Percentiles rank a stretch among this genome's conserved stretches.
Conservation (phyloP, 2,888 invertebrate species). For the Xestia rhomboidea region DNA sequence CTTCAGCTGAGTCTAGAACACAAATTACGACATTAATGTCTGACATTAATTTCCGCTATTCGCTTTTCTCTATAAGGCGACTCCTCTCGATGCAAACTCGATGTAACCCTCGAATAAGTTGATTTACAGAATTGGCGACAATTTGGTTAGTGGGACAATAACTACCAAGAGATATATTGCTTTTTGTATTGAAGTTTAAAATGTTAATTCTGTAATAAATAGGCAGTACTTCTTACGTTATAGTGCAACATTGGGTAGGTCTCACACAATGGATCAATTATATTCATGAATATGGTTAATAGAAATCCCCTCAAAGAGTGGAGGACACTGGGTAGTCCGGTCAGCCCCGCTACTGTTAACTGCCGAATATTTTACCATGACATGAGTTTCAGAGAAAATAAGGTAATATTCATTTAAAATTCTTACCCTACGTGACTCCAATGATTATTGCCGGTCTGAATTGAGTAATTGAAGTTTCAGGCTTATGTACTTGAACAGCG, state of each 20-base stretch:
- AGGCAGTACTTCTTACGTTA: not conserved
- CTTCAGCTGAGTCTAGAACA: conserved; percentile 8
- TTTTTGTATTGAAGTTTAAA: not conserved
- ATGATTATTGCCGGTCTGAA: not conserved
- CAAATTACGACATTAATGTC: conserved; percentile 35
- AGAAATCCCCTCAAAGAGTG: not conserved
- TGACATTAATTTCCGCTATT: conserved; percentile 31
- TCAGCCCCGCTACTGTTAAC: not conserved
- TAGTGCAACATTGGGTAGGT: not conserved
- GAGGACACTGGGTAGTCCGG: not conserved
- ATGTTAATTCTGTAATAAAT: not conserved
- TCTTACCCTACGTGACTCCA: not conserved
- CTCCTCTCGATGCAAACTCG: not conserved
- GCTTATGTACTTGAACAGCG: not conserved
- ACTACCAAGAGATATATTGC: not conserved
- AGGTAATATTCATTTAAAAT: not conserved
- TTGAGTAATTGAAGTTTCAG: not conserved
- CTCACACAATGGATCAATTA: not conserved
- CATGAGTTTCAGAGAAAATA: not conserved
- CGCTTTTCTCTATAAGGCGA: not conserved
- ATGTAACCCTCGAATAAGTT: not conserved
- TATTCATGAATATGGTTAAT: not conserved
- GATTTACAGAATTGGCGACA: not conserved
- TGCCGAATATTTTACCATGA: not conserved
- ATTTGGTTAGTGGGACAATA: not conserved